Conservation (phyloP, 2,888 invertebrate species). For the Catocala sponsa region DNA sequence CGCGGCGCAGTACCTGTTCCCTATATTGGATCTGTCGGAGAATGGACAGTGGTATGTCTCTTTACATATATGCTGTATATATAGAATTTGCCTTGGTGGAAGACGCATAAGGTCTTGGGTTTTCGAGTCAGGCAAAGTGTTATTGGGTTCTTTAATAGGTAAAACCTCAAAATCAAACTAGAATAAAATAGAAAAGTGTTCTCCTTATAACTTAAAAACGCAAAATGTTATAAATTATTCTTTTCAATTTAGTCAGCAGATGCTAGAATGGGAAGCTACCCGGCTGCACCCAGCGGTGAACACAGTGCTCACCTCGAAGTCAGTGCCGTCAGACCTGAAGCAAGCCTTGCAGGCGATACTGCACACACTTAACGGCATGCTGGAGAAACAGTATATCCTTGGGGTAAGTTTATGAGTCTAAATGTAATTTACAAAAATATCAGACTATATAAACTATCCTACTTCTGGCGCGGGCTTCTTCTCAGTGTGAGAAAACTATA, state of each 20-base stretch:
- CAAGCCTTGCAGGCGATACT: slow-evolving; percentile 87
- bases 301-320: slow-evolving; percentile 80
- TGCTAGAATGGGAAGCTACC: slow-evolving; percentile 91
- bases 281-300: slow-evolving; percentile 88
- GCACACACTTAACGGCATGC: slow-evolving; percentile 85
- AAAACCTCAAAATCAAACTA: too few species aligned
- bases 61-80: background rate
- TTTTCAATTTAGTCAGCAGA: slow-evolving; percentile 80
- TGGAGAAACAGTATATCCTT: slow-evolving; percentile 87
- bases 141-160: too few species aligned
- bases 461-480: too few species aligned
- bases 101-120: too few species aligned
- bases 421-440: too few species aligned
- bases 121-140: too few species aligned
- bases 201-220: too few species aligned
- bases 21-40: slow-evolving; percentile 72
- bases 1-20: slow-evolving; percentile 90
- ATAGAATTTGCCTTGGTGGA: too few species aligned
- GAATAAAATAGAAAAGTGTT: too few species aligned
- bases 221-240: too few species aligned
- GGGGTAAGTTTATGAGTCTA: slow-evolving; percentile 86
- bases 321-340: slow-evolving; percentile 86
- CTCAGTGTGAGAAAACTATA: too few species aligned
- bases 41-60: slow-evolving; percentile 71
- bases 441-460: too few species aligned